phyloP scores from a whole-genome alignment of 2,888 invertebrate species.

The Macrophya alboannulata region DNA sequence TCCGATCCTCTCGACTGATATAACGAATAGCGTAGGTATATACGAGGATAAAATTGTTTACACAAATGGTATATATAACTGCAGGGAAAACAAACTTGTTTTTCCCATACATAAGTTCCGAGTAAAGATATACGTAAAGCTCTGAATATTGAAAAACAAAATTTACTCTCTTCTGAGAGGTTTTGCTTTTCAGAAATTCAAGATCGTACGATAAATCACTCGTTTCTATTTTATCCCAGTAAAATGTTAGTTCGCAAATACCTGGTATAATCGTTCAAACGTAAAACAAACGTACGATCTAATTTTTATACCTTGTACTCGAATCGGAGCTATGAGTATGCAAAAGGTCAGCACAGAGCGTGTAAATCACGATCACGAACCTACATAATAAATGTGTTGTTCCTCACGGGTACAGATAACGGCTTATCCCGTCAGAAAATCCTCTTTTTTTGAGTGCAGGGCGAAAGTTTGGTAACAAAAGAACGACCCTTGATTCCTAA shows the following conservation, averaged over 20 bases:
- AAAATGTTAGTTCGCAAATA: conserved; percentile 11
- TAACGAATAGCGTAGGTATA: background rate
- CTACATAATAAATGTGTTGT: background rate
- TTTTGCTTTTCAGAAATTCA: background rate
- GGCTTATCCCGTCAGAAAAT: no score
- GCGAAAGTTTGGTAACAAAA: background rate
- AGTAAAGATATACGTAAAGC: background rate
- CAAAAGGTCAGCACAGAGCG: background rate
- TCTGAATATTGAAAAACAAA: background rate
- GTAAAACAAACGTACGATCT: background rate
- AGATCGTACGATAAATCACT: background rate
- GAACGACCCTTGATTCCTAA: no score
- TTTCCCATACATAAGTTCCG: background rate
- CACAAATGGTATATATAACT: conserved; percentile 9
- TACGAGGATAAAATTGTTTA: conserved; percentile 22
- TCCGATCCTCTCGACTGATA: conserved; percentile 1
- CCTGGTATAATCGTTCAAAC: no score
- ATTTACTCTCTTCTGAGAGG: background rate
- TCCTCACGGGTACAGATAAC: background rate
- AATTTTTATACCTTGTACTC: background rate
- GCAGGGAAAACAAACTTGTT: conserved; percentile 3
- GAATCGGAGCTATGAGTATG: background rate
- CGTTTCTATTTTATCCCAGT: background rate
- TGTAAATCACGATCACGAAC: background rate
- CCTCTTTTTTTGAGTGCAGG: background rate